These are phyloP conservation scores for Eupeodes luniger DNA, from an alignment of 2,888 invertebrate genomes.

Conservation along the genomic window DNA sequence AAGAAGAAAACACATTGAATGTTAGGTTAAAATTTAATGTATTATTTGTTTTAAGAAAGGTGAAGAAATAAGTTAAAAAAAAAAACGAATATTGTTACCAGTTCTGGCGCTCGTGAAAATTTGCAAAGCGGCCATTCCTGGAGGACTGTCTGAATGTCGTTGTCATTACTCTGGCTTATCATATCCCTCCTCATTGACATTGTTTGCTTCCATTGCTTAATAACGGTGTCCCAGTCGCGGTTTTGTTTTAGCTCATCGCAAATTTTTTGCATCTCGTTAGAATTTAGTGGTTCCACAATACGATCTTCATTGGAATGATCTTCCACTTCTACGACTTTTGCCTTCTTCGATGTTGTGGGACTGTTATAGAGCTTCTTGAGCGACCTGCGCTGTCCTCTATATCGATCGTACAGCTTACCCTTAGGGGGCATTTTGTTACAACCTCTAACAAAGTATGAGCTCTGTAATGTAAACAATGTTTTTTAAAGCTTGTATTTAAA, in stretches of 20 bases:
- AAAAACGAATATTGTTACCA: neutral
- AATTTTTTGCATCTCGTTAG: neutral
- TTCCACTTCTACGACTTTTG: neutral
- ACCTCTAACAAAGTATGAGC: neutral
- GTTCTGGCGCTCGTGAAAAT: slow-evolving; percentile 1
- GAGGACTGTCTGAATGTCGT: neutral
- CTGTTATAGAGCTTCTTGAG: neutral
- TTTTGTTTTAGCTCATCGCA: neutral
- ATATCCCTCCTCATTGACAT: slow-evolving; percentile 1
- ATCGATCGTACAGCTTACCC: slow-evolving; percentile 1
- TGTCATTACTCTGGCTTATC: slow-evolving; percentile 1
- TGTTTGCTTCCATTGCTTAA: neutral
- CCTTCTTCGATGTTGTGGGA: neutral
- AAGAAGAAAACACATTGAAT: neutral
- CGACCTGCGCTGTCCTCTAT: slow-evolving; percentile 14
- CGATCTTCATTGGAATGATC: neutral
- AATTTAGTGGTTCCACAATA: neutral
- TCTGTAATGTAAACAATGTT: neutral
- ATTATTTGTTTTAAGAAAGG: neutral
- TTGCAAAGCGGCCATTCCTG: neutral
- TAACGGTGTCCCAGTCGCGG: neutral
- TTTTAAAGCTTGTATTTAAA: neutral
- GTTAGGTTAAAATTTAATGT: neutral
- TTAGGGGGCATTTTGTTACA: neutral
- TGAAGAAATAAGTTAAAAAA: neutral